These are phyloP conservation scores for Pseudopipra pipra DNA, from an alignment of 2,113 vertebrate species.

Conservation along the genomic window DNA sequence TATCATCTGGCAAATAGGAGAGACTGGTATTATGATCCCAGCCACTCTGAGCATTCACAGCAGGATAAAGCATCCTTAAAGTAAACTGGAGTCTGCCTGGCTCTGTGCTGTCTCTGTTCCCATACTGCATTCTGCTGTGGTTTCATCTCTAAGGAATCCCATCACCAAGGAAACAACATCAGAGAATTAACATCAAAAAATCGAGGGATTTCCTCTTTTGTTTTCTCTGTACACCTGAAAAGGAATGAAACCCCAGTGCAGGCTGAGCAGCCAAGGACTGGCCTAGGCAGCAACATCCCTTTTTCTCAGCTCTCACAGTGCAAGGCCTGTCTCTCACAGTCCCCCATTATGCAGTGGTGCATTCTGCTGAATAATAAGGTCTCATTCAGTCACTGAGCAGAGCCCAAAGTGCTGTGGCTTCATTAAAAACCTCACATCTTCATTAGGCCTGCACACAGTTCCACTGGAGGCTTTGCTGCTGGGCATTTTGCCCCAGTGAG, in stretches of 20 bases:
- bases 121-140: neutral
- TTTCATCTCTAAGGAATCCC: constrained; percentile 21
- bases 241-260: neutral
- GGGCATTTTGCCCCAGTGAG: neutral
- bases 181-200: neutral
- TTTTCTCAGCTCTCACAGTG: neutral
- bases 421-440: neutral
- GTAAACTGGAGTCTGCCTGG: neutral
- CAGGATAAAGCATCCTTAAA: constrained; percentile 42
- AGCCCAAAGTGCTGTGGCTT: neutral
- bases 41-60: constrained; percentile 8
- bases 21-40: neutral
- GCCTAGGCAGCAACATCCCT: neutral
- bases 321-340: neutral
- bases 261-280: neutral
- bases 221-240: constrained; percentile 18
- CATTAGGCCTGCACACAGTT: neutral
- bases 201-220: constrained; percentile 19
- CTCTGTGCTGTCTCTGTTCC: neutral
- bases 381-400: neutral
- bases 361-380: neutral
- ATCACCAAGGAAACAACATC: constrained; percentile 40
- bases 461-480: neutral
- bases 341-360: neutral
- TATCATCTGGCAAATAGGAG: constrained; percentile 20